These are phyloP conservation scores for Mystacides longicornis DNA, from an alignment of 2,888 invertebrate genomes.

Conservation along the genomic window DNA sequence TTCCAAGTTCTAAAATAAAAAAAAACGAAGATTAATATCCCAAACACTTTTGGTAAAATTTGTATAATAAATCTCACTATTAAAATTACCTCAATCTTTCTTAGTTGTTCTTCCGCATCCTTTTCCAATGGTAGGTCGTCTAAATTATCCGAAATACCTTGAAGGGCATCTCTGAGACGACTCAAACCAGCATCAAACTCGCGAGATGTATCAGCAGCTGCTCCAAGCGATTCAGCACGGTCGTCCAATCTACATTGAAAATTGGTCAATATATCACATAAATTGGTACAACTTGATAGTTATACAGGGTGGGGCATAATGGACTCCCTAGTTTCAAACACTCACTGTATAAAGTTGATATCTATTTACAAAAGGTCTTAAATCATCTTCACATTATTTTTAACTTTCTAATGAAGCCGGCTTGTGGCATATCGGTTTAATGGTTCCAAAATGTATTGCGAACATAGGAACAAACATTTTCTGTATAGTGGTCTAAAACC, in stretches of 20 bases:
- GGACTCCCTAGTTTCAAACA: too few species aligned
- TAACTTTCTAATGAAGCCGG: too few species aligned
- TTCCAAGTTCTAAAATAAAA: constrained; percentile 56
- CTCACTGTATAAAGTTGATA: too few species aligned
- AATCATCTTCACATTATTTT: too few species aligned
- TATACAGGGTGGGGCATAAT: too few species aligned
- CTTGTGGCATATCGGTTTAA: too few species aligned
- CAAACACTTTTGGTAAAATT: background rate
- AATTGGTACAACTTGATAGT: too few species aligned
- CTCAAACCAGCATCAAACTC: constrained; percentile 87
- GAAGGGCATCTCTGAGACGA: constrained; percentile 77
- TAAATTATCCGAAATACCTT: constrained; percentile 78
- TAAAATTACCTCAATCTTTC: constrained; percentile 64
- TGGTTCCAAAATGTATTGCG: too few species aligned
- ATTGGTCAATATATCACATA: too few species aligned
- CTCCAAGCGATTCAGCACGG: constrained; percentile 81
- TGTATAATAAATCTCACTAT: background rate
- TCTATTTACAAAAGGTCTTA: too few species aligned
- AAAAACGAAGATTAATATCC: background rate
- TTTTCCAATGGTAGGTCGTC: constrained; percentile 74
- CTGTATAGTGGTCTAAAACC: too few species aligned
- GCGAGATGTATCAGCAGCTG: constrained; percentile 85
- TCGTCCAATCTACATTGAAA: constrained; percentile 79
- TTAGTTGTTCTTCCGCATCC: constrained; percentile 79
- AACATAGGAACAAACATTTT: too few species aligned